These are phyloP conservation scores for Barbus barbus DNA, from an alignment of 2,113 vertebrate species.

Conservation along the genomic window DNA sequence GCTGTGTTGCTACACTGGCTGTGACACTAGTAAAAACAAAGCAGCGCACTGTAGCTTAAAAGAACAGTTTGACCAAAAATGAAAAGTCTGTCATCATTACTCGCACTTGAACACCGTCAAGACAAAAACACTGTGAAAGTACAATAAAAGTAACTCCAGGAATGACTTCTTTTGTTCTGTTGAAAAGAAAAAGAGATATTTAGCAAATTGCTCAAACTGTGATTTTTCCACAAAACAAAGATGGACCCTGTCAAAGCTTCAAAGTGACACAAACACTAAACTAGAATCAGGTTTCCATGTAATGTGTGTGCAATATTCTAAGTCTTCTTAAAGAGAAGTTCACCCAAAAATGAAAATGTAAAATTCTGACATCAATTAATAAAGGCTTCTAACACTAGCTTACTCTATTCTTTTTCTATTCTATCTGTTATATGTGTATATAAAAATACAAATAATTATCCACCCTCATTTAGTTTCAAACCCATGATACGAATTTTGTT, in stretches of 20 bases:
- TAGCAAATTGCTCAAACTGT: neutral
- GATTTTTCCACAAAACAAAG: neutral
- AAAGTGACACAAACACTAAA: neutral
- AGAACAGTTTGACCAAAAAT: neutral
- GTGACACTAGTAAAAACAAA: neutral
- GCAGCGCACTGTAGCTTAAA: neutral
- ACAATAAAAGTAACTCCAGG: neutral
- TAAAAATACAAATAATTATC: too few species aligned
- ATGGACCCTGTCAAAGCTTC: neutral
- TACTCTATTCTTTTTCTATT: too few species aligned
- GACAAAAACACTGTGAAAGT: neutral
- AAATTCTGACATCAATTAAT: too few species aligned
- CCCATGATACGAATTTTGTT: too few species aligned
- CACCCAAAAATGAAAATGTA: neutral
- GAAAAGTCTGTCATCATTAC: neutral
- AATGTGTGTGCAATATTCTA: too few species aligned
- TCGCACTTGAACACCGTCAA: neutral
- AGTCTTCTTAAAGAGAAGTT: neutral
- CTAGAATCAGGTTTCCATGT: neutral
- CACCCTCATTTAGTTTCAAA: neutral
- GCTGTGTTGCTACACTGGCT: constrained; percentile 56
- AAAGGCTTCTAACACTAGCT: too few species aligned
- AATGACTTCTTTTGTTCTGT: constrained; percentile 2
- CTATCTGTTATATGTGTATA: too few species aligned
- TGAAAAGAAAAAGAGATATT: neutral